Base-by-base conservation (phyloP, 2,113 vertebrate species). In the Microcebus tavaratra region DNA sequence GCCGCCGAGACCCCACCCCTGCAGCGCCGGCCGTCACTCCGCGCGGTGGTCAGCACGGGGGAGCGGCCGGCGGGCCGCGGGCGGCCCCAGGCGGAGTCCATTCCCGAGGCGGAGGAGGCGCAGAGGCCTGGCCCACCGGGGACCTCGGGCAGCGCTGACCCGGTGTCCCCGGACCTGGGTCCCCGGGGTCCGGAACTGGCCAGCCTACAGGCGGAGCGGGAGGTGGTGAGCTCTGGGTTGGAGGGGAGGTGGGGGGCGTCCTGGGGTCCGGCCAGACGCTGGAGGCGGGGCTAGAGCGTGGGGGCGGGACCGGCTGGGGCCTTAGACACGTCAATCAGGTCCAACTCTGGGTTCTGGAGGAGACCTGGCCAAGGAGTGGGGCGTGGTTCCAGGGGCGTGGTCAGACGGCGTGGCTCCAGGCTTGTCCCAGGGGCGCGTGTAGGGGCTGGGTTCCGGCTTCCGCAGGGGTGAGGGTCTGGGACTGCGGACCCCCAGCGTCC, bases 141-240 rank as follows among this genome's bases (percentile, higher is more conserved):
- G 12, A 45, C 57, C 14, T 14, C 70, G 1, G 14, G n/a, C 39
- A 18, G 12, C 21, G 9, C 87, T 0, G 50, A 78, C 55, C 88
- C 61, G 0, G 17, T n/a, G 29, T 96, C 82, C 14, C 97, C 75
- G 1, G 96, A 97, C 73, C 79, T 94, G 81, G 95, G 97, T 0
- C 95, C 97, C 17, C 83, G 81, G 0, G 86, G 96, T 15, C 96
- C 75, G 0, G 97, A 97, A 29, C 86, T 97, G 87, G 89, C 94
- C 2, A 18, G 81, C 55, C 86, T 97, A 45, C 97, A 97, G 42
- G 96, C 95, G 0, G 97, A 97, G 72, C 82, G 97, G 4, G 97
- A 98, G 0, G 96, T 97, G 97, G 98, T 98, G 96, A 97, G 97
- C 4, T 5, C 39, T 10, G 45, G 17, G 15, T 18, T 15, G 15